phyloP scores from a whole-genome alignment of 2,797 vertebrate genomes.

The Arremon aurantiirostris region DNA sequence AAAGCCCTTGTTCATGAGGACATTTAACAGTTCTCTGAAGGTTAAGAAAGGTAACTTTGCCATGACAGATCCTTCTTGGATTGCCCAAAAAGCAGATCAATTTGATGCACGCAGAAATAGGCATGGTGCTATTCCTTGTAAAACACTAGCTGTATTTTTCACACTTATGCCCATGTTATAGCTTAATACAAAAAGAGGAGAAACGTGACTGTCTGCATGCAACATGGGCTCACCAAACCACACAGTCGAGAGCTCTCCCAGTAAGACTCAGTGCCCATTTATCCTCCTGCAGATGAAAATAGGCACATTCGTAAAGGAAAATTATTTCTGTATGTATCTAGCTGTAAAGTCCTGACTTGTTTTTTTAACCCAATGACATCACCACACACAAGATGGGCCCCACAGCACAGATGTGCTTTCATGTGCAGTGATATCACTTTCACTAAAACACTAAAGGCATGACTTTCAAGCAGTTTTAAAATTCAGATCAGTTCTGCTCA shows the following conservation, averaged over 20 bases:
- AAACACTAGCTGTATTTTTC: not conserved
- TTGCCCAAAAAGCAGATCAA: not conserved
- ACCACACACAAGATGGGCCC: not conserved
- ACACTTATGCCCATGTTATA: not conserved
- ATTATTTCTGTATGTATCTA: constrained; percentile 30
- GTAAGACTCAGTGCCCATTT: not conserved
- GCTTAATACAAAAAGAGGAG: not conserved
- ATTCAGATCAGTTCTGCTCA: constrained; percentile 75
- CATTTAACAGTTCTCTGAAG: not conserved
- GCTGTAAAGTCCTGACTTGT: constrained; percentile 10
- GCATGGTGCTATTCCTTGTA: not conserved
- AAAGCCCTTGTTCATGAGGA: not conserved
- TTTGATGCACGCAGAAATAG: accelerated
- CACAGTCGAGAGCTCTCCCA: not conserved
- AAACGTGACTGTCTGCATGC: not conserved
- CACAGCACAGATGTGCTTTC: constrained; percentile 55
- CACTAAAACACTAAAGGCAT: constrained; percentile 65
- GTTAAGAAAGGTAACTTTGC: not conserved
- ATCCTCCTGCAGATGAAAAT: not conserved
- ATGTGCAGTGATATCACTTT: constrained; percentile 66
- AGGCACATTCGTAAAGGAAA: not conserved
- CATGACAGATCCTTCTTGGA: not conserved
- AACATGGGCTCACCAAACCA: not conserved
- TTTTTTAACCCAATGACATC: constrained; percentile 27
- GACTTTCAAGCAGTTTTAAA: constrained; percentile 75